Percentiles rank a stretch among this genome's conserved stretches.
Evolutionary conservation across 2,113 vertebrate species (phyloP).

Genomic region (Barbus barbus): DNA sequence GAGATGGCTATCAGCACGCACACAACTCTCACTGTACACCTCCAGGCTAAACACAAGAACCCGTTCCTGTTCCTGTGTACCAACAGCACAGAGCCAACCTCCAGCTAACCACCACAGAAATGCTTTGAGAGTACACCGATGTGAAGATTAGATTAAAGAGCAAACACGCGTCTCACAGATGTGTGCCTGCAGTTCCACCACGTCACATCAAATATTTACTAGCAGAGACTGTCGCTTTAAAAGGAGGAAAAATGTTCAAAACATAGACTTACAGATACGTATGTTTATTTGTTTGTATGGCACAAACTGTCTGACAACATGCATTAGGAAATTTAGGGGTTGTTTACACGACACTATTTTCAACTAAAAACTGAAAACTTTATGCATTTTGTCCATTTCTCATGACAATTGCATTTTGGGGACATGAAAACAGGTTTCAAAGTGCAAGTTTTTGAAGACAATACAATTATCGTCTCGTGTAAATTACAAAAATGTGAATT

Average conservation of each 20-base stretch:
- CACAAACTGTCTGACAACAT: not conserved
- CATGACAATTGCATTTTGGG: too few species aligned
- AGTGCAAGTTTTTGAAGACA: too few species aligned
- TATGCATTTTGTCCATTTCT: too few species aligned
- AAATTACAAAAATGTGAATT: too few species aligned
- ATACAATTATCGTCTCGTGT: too few species aligned
- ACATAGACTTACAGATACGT: not conserved
- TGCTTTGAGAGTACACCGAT: not conserved
- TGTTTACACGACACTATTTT: not conserved
- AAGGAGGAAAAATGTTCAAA: not conserved
- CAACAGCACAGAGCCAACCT: not conserved
- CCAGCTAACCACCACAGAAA: not conserved
- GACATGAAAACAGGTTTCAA: too few species aligned
- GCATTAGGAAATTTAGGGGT: too few species aligned
- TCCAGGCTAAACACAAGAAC: not conserved
- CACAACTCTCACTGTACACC: not conserved
- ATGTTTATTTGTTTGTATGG: not conserved
- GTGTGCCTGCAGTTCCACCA: not conserved
- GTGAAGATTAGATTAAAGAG: slow-evolving; percentile 4
- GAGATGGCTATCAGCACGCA: not conserved
- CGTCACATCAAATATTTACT: not conserved
- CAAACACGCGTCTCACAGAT: not conserved
- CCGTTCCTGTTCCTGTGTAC: not conserved
- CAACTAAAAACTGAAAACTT: not conserved
- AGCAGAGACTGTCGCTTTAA: not conserved